phyloP scores from a whole-genome alignment of 1,140 invertebrate species.

The Drosophila funebris region DNA sequence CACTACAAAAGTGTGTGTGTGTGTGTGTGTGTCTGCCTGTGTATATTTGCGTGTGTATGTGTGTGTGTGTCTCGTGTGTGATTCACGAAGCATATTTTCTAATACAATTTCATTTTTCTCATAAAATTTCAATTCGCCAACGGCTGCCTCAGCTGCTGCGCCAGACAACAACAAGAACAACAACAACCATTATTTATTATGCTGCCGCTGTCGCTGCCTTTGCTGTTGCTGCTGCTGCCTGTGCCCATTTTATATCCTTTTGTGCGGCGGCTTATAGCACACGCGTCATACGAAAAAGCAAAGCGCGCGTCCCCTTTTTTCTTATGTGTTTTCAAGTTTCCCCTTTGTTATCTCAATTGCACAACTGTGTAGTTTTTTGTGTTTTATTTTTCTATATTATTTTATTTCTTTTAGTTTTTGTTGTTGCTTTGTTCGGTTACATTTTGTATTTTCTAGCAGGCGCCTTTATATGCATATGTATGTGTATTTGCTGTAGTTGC shows the following conservation, averaged over 20 bases:
- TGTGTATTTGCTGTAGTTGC: slow-evolving; percentile 3
- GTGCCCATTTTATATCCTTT: slow-evolving; percentile 77
- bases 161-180: slow-evolving; percentile 38
- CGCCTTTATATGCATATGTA: neutral
- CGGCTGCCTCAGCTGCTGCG: slow-evolving; percentile 62
- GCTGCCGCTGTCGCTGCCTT: slow-evolving; percentile 23
- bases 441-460: slow-evolving; percentile 46
- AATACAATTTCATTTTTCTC: slow-evolving; percentile 74
- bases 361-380: slow-evolving; percentile 74
- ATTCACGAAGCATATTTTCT: slow-evolving; percentile 74
- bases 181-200: slow-evolving; percentile 76
- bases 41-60: slow-evolving; percentile 5
- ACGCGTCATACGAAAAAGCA: slow-evolving; percentile 73
- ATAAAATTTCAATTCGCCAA: slow-evolving; percentile 76
- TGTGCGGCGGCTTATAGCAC: slow-evolving; percentile 69
- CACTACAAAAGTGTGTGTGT: slow-evolving; percentile 5
- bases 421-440: slow-evolving; percentile 71
- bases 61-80: slow-evolving; percentile 53
- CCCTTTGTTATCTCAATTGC: slow-evolving; percentile 80
- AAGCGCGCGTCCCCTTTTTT: slow-evolving; percentile 74
- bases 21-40: slow-evolving; percentile 6
- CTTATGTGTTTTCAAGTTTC: slow-evolving; percentile 53
- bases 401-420: slow-evolving; percentile 53
- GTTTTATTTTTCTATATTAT: slow-evolving; percentile 10
- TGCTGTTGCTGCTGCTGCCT: slow-evolving; percentile 39